Evolutionary conservation across 2,113 vertebrate genomes (phyloP).

Genomic region (Dromaius novaehollandiae): DNA sequence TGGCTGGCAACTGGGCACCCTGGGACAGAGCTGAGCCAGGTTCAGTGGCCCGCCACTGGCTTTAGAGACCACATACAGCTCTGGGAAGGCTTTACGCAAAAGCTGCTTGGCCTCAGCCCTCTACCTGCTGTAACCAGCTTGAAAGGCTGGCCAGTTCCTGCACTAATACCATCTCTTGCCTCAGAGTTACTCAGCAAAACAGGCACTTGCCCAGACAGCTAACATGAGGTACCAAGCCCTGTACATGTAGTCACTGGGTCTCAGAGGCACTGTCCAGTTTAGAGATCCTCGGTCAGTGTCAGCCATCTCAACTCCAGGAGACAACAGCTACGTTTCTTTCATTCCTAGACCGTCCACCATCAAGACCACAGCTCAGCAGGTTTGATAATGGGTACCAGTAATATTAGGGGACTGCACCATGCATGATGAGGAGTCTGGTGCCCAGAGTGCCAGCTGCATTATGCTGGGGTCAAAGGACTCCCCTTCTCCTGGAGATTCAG

Average conservation of each 20-base stretch:
- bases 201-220: accelerated
- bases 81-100: accelerated
- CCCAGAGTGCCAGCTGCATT: accelerated
- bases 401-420: not conserved
- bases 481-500: not conserved
- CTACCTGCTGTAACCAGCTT: too few relatives aligned
- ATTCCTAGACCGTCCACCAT: not conserved
- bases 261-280: not conserved
- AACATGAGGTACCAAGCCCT: not conserved
- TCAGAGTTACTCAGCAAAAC: not conserved
- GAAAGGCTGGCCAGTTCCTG: not conserved
- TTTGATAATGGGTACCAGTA: not conserved
- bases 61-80: not conserved
- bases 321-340: not conserved
- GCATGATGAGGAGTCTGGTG: not conserved
- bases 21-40: not conserved
- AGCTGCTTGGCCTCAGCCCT: not conserved
- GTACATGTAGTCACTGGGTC: not conserved
- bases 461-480: not conserved
- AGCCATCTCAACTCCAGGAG: not conserved
- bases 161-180: too few relatives aligned
- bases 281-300: not conserved
- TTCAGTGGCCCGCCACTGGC: not conserved
- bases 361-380: not conserved
- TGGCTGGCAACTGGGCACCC: not conserved